A percentile compares a stretch with the other conserved stretches of the same genome.
phyloP scores from a whole-genome alignment of 2,113 vertebrate genomes.

The Motacilla alba region DNA sequence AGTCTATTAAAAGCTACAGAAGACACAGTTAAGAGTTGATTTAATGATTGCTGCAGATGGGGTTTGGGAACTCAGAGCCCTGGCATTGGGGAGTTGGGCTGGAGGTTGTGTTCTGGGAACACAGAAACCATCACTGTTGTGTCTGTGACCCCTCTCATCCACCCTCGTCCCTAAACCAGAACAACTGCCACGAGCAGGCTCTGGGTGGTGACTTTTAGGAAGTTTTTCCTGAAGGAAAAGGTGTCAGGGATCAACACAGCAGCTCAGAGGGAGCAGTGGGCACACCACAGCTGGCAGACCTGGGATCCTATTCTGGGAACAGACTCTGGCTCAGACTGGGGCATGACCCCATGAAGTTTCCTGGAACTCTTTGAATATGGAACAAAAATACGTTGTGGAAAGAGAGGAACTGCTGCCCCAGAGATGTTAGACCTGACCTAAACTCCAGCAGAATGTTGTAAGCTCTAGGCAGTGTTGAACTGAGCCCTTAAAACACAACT shows the following conservation, averaged over 20 bases:
- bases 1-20: conserved; percentile 64
- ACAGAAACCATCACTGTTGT: neutral
- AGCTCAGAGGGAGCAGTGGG: neutral
- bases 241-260: neutral
- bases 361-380: neutral
- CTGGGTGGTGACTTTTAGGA: neutral
- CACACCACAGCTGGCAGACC: neutral
- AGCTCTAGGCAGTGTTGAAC: neutral
- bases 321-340: neutral
- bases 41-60: conserved; percentile 53
- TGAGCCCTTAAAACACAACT: neutral
- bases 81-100: neutral
- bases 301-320: neutral
- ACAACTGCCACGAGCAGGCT: neutral
- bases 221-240: neutral
- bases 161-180: neutral
- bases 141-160: neutral
- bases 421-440: neutral
- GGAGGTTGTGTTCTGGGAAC: neutral
- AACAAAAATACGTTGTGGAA: conserved; percentile 8
- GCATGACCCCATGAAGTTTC: conserved; percentile 22
- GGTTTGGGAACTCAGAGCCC: neutral
- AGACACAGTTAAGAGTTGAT: conserved; percentile 50
- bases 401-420: neutral
- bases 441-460: neutral